phyloP scores from a whole-genome alignment of 2,797 vertebrate genomes.

The Fistularia tabacaria region DNA sequence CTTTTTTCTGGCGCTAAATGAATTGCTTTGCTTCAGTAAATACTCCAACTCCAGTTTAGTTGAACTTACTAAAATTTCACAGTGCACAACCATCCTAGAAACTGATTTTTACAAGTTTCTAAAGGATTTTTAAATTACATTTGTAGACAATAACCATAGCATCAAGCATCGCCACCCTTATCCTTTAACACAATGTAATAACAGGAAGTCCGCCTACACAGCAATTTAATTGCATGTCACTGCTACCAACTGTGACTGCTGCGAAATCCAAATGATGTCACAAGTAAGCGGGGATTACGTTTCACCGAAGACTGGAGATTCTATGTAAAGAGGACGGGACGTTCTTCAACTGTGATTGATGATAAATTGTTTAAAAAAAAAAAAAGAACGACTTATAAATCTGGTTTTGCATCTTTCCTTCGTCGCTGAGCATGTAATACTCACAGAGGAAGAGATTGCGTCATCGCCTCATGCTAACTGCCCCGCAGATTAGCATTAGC shows the following conservation, averaged over 20 bases:
- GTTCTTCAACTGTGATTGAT: constrained; percentile 12
- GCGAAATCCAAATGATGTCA: constrained; percentile 45
- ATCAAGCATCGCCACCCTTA: no score
- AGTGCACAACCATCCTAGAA: no score
- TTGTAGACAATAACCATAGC: no score
- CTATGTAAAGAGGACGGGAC: constrained; percentile 19
- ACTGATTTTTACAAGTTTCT: no score
- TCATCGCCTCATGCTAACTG: constrained; percentile 3
- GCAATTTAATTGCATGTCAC: constrained; percentile 13
- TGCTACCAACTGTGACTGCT: constrained; percentile 18
- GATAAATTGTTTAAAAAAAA: constrained; percentile 1
- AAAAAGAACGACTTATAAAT: constrained; percentile 4
- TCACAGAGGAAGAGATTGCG: constrained; percentile 8
- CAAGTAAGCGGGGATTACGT: constrained; percentile 52
- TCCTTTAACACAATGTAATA: not conserved
- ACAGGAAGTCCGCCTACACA: constrained; percentile 12
- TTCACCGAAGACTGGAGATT: constrained; percentile 21
- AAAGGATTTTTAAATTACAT: no score
- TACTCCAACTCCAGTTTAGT: no score
- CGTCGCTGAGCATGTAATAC: not conserved
- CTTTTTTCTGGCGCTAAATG: no score
- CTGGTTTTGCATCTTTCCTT: not conserved
- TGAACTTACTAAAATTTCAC: no score
- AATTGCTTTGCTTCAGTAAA: no score
- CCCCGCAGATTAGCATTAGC: constrained; percentile 38